A percentile compares a stretch with the other conserved stretches of the same genome.
phyloP scores from a whole-genome alignment of 2,113 vertebrate genomes.

The Polypterus senegalus region DNA sequence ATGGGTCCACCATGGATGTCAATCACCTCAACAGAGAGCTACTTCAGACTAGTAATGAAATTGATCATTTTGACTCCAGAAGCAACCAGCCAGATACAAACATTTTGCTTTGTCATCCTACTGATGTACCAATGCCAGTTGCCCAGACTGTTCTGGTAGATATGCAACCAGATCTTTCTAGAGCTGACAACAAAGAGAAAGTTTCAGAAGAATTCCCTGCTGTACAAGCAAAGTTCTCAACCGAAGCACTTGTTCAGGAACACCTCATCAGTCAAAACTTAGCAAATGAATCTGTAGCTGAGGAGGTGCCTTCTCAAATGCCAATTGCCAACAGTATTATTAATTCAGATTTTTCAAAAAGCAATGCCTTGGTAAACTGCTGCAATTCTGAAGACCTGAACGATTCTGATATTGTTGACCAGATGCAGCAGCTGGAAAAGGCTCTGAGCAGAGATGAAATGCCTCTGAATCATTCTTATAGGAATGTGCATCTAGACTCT shows the following conservation, averaged over 20 bases:
- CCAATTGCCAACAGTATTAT: slow-evolving; percentile 4
- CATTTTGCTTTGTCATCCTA: neutral
- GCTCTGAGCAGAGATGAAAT: slow-evolving; percentile 20
- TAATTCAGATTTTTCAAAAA: slow-evolving; percentile 9
- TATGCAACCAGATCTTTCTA: neutral
- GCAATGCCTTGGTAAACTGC: neutral
- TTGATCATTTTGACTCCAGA: neutral
- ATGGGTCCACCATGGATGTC: too few species aligned
- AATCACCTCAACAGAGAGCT: slow-evolving; percentile 26
- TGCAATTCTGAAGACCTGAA: slow-evolving; percentile 15
- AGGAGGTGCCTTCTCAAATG: neutral
- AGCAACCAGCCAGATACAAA: neutral
- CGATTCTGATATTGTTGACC: slow-evolving; percentile 19
- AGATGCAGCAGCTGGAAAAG: slow-evolving; percentile 38
- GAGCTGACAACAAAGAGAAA: neutral
- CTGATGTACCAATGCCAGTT: slow-evolving; percentile 14
- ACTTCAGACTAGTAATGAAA: neutral
- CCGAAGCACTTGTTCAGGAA: slow-evolving; percentile 19
- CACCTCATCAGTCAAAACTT: neutral
- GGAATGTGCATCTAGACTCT: neutral
- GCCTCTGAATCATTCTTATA: slow-evolving; percentile 8
- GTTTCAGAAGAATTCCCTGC: neutral
- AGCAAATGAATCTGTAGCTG: neutral
- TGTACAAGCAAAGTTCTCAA: slow-evolving; percentile 9
- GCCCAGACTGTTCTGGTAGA: slow-evolving; percentile 5